Percentiles rank a stretch among this genome's conserved stretches.
Conservation (phyloP, 2,888 invertebrate genomes). For the Clivina fossor region DNA sequence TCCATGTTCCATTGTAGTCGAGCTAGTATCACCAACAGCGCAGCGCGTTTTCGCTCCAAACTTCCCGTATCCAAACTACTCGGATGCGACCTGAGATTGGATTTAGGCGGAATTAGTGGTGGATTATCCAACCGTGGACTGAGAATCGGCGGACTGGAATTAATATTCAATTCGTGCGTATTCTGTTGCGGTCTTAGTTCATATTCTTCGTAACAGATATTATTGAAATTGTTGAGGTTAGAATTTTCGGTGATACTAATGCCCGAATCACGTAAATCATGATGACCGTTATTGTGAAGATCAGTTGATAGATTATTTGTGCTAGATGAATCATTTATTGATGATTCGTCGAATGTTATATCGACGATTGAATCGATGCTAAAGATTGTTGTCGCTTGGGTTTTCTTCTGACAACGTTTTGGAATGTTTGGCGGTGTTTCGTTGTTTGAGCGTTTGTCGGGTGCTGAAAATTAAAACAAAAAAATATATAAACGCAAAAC, state of each 20-base stretch:
- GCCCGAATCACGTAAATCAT: slow-evolving; percentile 61
- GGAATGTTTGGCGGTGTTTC: slow-evolving; percentile 53
- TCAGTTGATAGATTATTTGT: slow-evolving; percentile 42
- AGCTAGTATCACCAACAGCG: too few species aligned
- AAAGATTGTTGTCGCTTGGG: slow-evolving; percentile 55
- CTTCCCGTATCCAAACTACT: slow-evolving; percentile 37
- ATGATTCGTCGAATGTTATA: slow-evolving; percentile 31
- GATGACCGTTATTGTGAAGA: slow-evolving; percentile 44
- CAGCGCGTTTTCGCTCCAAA: slow-evolving; percentile 43
- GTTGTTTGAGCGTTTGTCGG: slow-evolving; percentile 58
- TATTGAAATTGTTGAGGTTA: slow-evolving; percentile 52
- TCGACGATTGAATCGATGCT: slow-evolving; percentile 47
- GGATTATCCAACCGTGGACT: slow-evolving; percentile 48
- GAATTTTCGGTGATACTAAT: slow-evolving; percentile 53
- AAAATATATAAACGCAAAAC: too few species aligned
- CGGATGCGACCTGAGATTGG: slow-evolving; percentile 37
- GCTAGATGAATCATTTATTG: slow-evolving; percentile 49
- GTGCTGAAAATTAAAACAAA: slow-evolving; percentile 54
- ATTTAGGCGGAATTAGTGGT: slow-evolving; percentile 52
- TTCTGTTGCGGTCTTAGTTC: slow-evolving; percentile 48
- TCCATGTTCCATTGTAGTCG: slow-evolving; percentile 39
- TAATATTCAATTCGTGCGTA: slow-evolving; percentile 51
- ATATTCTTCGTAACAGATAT: slow-evolving; percentile 52
- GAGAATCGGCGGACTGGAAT: slow-evolving; percentile 45
- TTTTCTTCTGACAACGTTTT: slow-evolving; percentile 53